Base-by-base conservation (phyloP, 2,113 vertebrate genomes). In the Pseudopodoces humilis region DNA sequence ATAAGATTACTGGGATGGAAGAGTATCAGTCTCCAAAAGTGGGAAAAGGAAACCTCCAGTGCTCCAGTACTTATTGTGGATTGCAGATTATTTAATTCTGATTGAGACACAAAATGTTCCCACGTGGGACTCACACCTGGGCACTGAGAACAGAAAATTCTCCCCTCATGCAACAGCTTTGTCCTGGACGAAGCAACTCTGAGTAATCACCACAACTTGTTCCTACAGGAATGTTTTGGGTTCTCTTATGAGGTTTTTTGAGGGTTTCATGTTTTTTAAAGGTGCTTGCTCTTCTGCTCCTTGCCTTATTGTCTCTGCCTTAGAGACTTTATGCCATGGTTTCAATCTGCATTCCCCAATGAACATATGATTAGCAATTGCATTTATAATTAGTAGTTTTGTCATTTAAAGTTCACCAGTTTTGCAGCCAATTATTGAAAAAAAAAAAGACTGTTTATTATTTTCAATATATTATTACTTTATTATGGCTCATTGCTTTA, bases 401-500 rank as follows among this genome's bases (percentile, higher is more conserved):
- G 96, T 97, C 97, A 98, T 95, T 96, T 98, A 97, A 98, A 94
- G 96, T 97, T 97, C 96, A 97, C 71, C 86, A 94, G 94, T 92
- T 97, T 95, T 93, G 87, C 92, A 97, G 94, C 97, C 97, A 97
- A 98, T 98, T 98, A 98, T 97, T 98, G 78, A 8, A 21, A 77
- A 94, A 97, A 62, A 96, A 97, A 97, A 97, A 95, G 97, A 76
- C 97, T 97, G 97, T 98, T 98, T 97, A 98, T 97, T 98, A 98
- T 98, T 98, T 97, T 97, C 96, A 97, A 97, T 98, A 97, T 97
- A 98, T 98, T 98, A 98, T 98, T 97, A 98, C 97, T 98, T 97
- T 98, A 97, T 98, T 97, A 98, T 97, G 98, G 97, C 97, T 98
- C 98, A 98, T 98, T 98, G 98, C 97, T 97, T 98, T 98, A 98